Evolutionary conservation across 1,140 invertebrate species (phyloP).

Genomic region (Acyrthosiphon pisum): DNA sequence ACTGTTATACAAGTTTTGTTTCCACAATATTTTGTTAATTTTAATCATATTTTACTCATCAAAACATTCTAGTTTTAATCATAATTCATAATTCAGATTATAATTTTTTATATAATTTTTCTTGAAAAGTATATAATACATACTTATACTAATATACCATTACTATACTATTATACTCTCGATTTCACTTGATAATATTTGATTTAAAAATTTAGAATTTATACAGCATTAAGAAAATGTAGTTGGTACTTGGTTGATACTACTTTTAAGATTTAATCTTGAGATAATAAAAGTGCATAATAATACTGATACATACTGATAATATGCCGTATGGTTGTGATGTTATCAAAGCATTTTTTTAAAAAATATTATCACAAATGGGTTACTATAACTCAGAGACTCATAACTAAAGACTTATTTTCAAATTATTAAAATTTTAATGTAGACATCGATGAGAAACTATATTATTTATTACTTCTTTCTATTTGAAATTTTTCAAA

Average conservation of each 20-base stretch:
- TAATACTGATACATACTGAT: not conserved
- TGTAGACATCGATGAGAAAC: not conserved
- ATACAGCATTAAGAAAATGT: not conserved
- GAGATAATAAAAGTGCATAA: not conserved
- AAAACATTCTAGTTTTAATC: not conserved
- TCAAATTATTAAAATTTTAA: not conserved
- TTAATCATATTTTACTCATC: not conserved
- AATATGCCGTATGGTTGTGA: too few relatives aligned
- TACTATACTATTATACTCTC: too few relatives aligned
- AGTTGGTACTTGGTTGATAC: not conserved
- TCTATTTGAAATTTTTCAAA: not conserved
- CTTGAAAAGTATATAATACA: not conserved
- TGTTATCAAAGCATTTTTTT: not conserved
- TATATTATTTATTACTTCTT: not conserved
- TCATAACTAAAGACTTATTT: not conserved
- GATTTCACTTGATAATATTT: not conserved
- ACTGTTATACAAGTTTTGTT: not conserved
- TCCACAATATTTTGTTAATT: not conserved
- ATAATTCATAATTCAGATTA: not conserved
- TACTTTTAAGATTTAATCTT: not conserved
- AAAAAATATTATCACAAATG: not conserved
- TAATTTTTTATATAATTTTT: not conserved
- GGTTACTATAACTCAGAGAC: not conserved
- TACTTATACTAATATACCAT: not conserved
- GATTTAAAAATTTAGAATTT: not conserved